Evolutionary conservation across 2,113 vertebrate genomes (phyloP), one percentile per base, ranked within the genome.

Genomic region (Tachycineta bicolor): DNA sequence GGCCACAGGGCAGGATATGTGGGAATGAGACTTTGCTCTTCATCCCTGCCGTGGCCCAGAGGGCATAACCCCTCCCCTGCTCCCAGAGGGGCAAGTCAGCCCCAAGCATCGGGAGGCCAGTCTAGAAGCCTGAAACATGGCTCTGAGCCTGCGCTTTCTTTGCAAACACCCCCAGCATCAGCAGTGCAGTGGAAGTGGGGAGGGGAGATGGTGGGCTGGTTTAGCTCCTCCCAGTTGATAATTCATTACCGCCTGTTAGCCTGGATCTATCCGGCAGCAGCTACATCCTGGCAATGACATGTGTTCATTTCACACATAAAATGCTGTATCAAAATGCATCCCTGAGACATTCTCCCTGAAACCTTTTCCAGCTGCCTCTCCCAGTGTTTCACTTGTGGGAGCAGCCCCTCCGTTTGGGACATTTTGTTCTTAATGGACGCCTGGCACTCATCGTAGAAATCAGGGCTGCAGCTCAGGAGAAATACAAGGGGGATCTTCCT

Each of bases 251-350:
- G 87, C 68, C 89, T 85, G 89, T 59, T 79, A 87, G 87, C 90
- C 73, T 2, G 15, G 47, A 78, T 93, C 60, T 77, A 81, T 74
- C 64, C 60, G 0, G 89, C 89, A 86, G 79, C 71, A 83, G 76
- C 88, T 93, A 83, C 85, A 93, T 95, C 73, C 92, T 83, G 64
- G 88, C 68, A 92, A 64, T 0, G 4, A 80, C 83, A 20, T 44
- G 81, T 56, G 52, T 78, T 96, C 74, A 83, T 95, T 95, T 96
- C 93, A 93, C 85, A 68, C 88, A 83, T 83, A 95, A 92, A 92
- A 90, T 34, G 52, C 83, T 95, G 58, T 86, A 81, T 74, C 59
- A 69, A 96, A 95, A 93, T 59, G 56, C 68, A 90, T 94, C 59
- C 43, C n/a, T 34, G 41, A 90, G 46, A 87, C 29, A 9, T 74